Evolutionary conservation across 2,113 vertebrate genomes (phyloP).

Genomic region (Notiomystis cincta): DNA sequence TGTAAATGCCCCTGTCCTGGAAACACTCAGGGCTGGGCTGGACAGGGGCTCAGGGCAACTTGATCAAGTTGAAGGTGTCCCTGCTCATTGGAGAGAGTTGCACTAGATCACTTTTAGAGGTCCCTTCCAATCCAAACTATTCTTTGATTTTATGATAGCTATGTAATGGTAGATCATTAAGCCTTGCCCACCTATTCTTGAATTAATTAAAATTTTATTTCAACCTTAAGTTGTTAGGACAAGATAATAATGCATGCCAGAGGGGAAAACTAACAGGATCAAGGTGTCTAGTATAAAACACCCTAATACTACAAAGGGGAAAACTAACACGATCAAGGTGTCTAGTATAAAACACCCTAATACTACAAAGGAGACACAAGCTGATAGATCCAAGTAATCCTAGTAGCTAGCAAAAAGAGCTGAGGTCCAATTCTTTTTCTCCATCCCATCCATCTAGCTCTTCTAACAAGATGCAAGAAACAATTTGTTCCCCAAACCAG

Average conservation of each 20-base stretch:
- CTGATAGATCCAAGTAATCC: not conserved
- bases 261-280: not conserved
- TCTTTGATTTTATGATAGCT: not conserved
- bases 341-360: not conserved
- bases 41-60: fast-evolving
- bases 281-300: not conserved
- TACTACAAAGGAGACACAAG: not conserved
- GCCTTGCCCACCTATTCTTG: not conserved
- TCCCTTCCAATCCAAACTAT: not conserved
- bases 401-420: not conserved
- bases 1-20: not conserved
- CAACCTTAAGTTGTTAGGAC: not conserved
- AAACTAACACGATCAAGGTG: not conserved
- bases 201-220: not conserved
- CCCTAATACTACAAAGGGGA: not conserved
- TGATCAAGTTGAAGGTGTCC: not conserved
- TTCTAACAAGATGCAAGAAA: not conserved
- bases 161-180: not conserved
- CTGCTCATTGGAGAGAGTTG: not conserved
- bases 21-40: not conserved
- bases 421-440: not conserved
- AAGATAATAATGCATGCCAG: not conserved
- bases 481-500: not conserved
- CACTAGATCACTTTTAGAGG: not conserved
- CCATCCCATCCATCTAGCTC: not conserved